phyloP scores from a whole-genome alignment of 2,888 invertebrate genomes.

The Apotomis capreana region DNA sequence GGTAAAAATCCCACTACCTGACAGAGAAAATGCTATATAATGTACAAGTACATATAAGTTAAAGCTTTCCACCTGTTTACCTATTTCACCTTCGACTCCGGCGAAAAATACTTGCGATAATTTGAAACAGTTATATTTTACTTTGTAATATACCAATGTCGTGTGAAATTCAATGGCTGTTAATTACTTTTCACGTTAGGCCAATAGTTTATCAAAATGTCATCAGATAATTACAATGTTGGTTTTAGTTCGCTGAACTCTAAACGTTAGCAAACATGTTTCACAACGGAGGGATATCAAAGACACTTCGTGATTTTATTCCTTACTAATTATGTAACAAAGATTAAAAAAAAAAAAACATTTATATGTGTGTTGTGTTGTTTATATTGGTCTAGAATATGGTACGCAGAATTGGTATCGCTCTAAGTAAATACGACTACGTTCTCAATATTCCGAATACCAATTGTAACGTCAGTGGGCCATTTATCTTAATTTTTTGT shows the following conservation, averaged over 20 bases:
- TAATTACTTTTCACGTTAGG: not conserved
- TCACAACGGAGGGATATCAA: no score
- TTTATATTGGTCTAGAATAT: not conserved
- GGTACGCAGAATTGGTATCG: not conserved
- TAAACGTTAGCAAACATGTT: no score
- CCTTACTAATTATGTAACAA: no score
- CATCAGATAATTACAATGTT: no score
- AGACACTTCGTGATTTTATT: no score
- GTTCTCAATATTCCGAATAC: constrained; percentile 34
- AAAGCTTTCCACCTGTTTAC: not conserved
- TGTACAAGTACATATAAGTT: not conserved
- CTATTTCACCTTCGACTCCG: not conserved
- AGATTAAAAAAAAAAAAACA: no score
- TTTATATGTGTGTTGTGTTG: not conserved
- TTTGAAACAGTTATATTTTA: not conserved
- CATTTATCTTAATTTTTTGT: constrained; percentile 53
- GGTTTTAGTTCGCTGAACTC: no score
- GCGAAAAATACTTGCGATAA: not conserved
- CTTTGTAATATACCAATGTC: no score
- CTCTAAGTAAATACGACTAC: constrained; percentile 15
- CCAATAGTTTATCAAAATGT: no score
- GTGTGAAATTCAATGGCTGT: not conserved
- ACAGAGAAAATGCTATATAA: not conserved
- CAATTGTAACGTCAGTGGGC: constrained; percentile 36
- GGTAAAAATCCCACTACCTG: not conserved